Conservation (phyloP, 1,140 invertebrate species). For the Hyposmocoma kahamanoa region DNA sequence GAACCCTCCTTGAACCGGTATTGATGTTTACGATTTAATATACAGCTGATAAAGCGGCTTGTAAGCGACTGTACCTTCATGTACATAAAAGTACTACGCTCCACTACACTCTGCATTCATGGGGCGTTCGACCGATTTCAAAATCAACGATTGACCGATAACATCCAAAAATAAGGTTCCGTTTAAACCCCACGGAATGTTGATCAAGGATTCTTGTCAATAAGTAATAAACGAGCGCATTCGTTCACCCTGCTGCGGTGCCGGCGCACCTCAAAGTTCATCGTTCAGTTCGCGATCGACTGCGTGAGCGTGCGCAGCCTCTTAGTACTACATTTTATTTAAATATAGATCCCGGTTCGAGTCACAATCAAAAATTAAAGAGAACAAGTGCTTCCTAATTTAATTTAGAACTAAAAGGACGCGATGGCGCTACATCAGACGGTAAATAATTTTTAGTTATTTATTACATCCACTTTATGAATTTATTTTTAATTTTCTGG, state of each 20-base stretch:
- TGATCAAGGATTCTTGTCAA: conserved; percentile 29
- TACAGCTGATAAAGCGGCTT: too few relatives aligned
- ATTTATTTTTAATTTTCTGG: background rate
- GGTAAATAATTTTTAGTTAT: conserved; percentile 35
- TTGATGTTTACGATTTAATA: too few relatives aligned
- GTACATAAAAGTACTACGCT: too few relatives aligned
- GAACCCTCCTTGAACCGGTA: too few relatives aligned
- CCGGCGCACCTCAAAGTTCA: conserved; percentile 37
- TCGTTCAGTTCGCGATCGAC: conserved; percentile 56
- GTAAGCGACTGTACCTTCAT: too few relatives aligned
- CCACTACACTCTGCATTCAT: too few relatives aligned
- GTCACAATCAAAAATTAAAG: conserved; percentile 31
- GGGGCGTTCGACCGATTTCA: too few relatives aligned
- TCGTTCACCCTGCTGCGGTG: conserved; percentile 27
- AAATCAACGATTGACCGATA: conserved; percentile 42
- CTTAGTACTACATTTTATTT: conserved; percentile 9
- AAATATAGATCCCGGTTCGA: conserved; percentile 16
- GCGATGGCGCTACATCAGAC: conserved; percentile 34
- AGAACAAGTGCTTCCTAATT: conserved; percentile 44
- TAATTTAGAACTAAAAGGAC: conserved; percentile 51
- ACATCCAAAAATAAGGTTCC: conserved; percentile 42
- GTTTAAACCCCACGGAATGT: conserved; percentile 48
- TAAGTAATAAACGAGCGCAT: conserved; percentile 37
- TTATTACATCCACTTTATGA: background rate
- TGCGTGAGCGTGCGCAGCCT: conserved; percentile 34